Evolutionary conservation across 2,888 invertebrate genomes (phyloP).

Genomic region (Acleris cristana): DNA sequence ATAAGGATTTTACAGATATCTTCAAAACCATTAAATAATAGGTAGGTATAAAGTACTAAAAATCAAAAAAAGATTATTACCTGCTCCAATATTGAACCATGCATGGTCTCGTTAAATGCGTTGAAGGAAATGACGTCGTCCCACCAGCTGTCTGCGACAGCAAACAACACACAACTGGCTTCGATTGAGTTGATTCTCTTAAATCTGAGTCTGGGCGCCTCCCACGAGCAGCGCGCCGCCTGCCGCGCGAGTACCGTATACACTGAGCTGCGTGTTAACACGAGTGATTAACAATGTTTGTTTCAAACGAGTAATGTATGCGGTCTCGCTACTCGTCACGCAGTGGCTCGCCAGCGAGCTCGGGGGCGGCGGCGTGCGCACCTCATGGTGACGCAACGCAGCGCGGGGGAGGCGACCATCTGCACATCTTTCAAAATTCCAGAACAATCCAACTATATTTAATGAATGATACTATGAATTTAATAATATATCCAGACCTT

Average conservation of each 20-base stretch:
- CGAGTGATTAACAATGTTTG: background rate
- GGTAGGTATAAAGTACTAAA: background rate
- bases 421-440: conserved; percentile 8
- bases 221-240: conserved; percentile 43
- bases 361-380: conserved; percentile 41
- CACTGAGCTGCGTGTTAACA: conserved; percentile 43
- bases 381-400: conserved; percentile 55
- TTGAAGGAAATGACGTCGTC: conserved; percentile 21
- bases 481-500: too few relatives aligned
- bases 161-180: conserved; percentile 56
- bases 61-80: conserved; percentile 45
- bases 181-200: conserved; percentile 27
- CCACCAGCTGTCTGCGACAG: conserved; percentile 47
- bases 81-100: conserved; percentile 60
- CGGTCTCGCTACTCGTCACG: background rate
- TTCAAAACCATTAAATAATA: background rate
- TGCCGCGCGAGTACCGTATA: conserved; percentile 46
- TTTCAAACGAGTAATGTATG: conserved; percentile 54
- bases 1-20: too few relatives aligned
- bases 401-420: conserved; percentile 42
- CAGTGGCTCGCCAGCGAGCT: conserved; percentile 5
- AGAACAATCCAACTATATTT: background rate
- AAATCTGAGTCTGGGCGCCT: conserved; percentile 42
- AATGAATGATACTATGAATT: too few relatives aligned
- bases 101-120: conserved; percentile 48